Evolutionary conservation across 2,888 invertebrate species (phyloP), one percentile per base, ranked within the genome.

Genomic region (Drosophila rellima): DNA sequence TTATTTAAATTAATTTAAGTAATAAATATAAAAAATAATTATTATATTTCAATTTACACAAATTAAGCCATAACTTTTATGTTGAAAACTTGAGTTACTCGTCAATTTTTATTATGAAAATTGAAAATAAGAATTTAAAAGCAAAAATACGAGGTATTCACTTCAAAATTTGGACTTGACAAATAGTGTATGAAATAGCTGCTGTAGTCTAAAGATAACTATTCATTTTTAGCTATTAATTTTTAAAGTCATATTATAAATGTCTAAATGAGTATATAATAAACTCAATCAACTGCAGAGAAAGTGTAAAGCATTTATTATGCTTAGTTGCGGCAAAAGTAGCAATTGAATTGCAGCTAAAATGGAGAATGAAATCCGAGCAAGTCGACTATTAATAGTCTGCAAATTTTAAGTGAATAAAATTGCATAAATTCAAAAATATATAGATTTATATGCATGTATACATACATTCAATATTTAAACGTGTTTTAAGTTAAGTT

Each of bases 321-420:
- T 40, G 52, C 39, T 29, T 10, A 8, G 18, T n/a, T 15, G 31
- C n/a, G 31, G 31, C 18, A 8, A 29, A 52, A 54, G 54, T 40
- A 42, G 13, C n/a, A 33, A 48, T 23, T 37, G 15, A 37, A 15
- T 37, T 37, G n/a, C n/a, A n/a, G 20, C 10, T 11, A 10, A 37
- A 37, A 11, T 7, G 11, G 20, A 10, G 15, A 37, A 37, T 51
- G 7, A 23, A 52, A 26, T 17, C 33, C 33, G 7, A n/a, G n/a
- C 23, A 42, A 42, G 8, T 7, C 13, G 11, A 13, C 52, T 29
- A 52, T 40, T 52, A 52, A 52, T 40, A n/a, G 31, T 15, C 31
- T 31, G 20, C 4, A 20, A 18, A n/a, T 35, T 31, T 18, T 2
- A 40, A 42, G 31, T 42, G 5, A 40, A 52, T 40, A 2, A 10